Percentiles rank a stretch among this genome's conserved stretches.
These are phyloP conservation scores for Stegana nigrithorax DNA, from an alignment of 2,888 invertebrate species.

Conservation along the genomic window DNA sequence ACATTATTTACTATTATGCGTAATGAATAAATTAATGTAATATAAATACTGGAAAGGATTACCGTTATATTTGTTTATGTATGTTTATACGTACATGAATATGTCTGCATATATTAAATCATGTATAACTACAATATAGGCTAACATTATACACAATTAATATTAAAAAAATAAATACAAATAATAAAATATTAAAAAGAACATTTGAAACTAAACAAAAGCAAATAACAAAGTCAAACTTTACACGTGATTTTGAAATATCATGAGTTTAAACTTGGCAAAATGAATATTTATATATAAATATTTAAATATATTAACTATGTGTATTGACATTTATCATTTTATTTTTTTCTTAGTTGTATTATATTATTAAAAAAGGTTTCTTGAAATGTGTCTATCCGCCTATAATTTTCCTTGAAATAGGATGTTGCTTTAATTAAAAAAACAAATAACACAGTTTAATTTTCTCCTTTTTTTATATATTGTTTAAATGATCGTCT, in stretches of 20 bases:
- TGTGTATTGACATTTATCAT: no score
- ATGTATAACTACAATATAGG: conserved; percentile 50
- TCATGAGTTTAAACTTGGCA: conserved; percentile 55
- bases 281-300: no score
- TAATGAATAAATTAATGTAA: conserved; percentile 44
- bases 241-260: conserved; percentile 67
- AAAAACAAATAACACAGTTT: no score
- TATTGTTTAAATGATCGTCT: conserved; percentile 6
- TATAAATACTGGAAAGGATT: no score
- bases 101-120: conserved; percentile 17
- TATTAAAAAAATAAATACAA: conserved; percentile 32
- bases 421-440: no score
- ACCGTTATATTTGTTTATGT: conserved; percentile 51
- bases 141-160: conserved; percentile 47
- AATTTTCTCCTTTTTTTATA: no score
- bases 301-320: no score
- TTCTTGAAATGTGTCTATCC: no score
- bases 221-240: conserved; percentile 67
- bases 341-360: no score
- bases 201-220: no score
- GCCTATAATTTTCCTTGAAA: no score
- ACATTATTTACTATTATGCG: conserved; percentile 61
- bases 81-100: conserved; percentile 38
- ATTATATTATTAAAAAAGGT: background rate
- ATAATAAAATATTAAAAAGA: conserved; percentile 27